Base-by-base conservation (phyloP, 2,888 invertebrate genomes). In the Gymnosoma rotundatum region DNA sequence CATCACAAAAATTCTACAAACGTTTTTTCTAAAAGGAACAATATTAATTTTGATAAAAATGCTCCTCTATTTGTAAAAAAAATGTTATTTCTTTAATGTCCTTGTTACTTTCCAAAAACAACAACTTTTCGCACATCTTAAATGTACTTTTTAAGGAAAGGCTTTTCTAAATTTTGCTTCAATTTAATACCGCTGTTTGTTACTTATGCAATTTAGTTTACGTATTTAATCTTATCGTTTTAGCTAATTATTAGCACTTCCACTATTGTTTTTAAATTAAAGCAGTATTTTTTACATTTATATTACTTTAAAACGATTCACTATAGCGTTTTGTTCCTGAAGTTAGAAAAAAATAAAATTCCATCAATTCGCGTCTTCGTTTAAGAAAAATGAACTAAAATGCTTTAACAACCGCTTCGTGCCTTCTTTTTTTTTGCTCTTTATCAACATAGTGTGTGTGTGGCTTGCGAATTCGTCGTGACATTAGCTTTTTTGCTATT, bases 371-470 rank as follows among this genome's bases (percentile, higher is more conserved):
- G 78, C 84, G 78, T 84, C 84, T 84, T 84, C 84, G 84, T 81
- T 64, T 74, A 64, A 84, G 84, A 81, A 81, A 84, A 84, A 84
- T 84, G 52, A 84, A 81, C 81, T 81, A 78, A 84, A 83, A 84
- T 84, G 84, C 84, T 84, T 83, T 36, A 76, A 74, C 75, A 70
- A 73, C 84, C 84, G 84, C 84, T 78, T 83, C 78, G 84, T 84
- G 81, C 58, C 78, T 81, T 80, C 70, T 78, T 66, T n/a, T 66
- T 45, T 78, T 76, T 73, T 76, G 72, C 76, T 84, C 63, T 69
- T 80, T 67, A 63, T 69, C 52, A 1, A 74, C n/a, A 45, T 32
- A 21, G 50, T 73, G 60, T 66, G 66, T 70, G 75, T 64, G 54
- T 63, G 60, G 36, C 50, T 61, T 52, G 70, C 70, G 67, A 80